A percentile compares a stretch with the other conserved stretches of the same genome.
Evolutionary conservation across 30 jellyfish, hydroid and myxozoan genomes (phyloP).

Genomic region (Aurelia sp.): DNA sequence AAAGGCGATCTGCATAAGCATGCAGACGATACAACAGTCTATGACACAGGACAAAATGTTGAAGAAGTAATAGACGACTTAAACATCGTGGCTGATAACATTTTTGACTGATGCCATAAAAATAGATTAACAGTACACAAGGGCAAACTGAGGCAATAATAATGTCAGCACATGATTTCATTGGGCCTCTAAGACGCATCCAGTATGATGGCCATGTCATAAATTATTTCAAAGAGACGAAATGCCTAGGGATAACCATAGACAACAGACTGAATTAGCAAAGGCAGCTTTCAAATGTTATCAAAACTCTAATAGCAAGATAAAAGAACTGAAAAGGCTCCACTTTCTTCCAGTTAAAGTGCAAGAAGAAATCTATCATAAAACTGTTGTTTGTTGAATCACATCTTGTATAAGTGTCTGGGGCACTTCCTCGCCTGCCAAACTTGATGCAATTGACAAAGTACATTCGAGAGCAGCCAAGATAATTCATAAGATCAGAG

Average conservation of each 20-base stretch:
- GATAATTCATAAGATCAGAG: background rate
- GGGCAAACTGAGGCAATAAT: conserved; percentile 46
- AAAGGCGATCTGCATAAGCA: conserved; percentile 18
- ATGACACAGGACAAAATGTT: conserved; percentile 2
- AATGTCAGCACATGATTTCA: conserved; percentile 8
- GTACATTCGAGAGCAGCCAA: conserved; percentile 38
- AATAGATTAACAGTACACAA: conserved; percentile 29
- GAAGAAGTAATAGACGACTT: conserved; percentile 15
- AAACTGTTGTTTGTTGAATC: conserved; percentile 16
- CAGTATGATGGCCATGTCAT: background rate
- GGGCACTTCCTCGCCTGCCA: conserved; percentile 55
- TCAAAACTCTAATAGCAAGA: no score
- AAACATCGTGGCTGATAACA: conserved; percentile 2
- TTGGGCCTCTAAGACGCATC: conserved; percentile 50
- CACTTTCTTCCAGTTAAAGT: no score
- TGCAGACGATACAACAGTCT: conserved; percentile 54
- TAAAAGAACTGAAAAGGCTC: no score
- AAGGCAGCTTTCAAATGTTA: background rate
- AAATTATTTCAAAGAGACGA: conserved; percentile 11
- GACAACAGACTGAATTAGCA: conserved; percentile 47
- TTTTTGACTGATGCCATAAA: conserved; percentile 12
- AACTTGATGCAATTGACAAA: conserved; percentile 4
- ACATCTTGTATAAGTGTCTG: conserved; percentile 31
- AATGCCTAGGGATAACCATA: conserved; percentile 43
- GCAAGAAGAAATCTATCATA: background rate